These are phyloP conservation scores for Bactericera cockerelli DNA, from an alignment of 1,140 invertebrate genomes.

Conservation along the genomic window DNA sequence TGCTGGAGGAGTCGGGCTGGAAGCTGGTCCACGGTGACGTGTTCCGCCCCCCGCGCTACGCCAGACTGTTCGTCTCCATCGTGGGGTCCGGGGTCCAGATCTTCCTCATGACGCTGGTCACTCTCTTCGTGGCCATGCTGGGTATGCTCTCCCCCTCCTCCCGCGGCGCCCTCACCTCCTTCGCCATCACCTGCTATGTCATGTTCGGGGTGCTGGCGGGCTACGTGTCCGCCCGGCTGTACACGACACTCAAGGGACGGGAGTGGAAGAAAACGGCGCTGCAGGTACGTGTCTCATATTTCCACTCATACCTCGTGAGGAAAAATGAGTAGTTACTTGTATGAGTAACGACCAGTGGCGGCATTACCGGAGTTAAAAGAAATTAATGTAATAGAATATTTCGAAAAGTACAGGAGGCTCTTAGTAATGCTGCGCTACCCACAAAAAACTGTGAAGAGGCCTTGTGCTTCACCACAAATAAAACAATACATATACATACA, in stretches of 20 bases:
- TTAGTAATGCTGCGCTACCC: no score
- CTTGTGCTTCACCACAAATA: no score
- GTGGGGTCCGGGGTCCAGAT: constrained; percentile 94
- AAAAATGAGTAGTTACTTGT: no score
- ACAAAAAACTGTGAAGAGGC: no score
- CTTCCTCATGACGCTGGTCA: constrained; percentile 85
- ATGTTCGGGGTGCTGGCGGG: constrained; percentile 92
- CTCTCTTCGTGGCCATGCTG: constrained; percentile 96
- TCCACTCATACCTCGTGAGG: no score
- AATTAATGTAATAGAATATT: no score
- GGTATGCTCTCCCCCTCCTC: constrained; percentile 96
- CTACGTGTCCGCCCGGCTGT: constrained; percentile 85
- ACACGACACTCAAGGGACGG: constrained; percentile 84
- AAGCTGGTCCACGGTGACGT: constrained; percentile 94
- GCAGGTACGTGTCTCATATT: constrained; percentile 36
- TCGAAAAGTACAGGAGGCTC: no score
- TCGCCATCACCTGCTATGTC: constrained; percentile 88
- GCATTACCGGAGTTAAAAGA: no score
- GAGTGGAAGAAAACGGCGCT: constrained; percentile 93
- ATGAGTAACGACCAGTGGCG: no score
- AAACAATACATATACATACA: no score
- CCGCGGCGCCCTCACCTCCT: constrained; percentile 86
- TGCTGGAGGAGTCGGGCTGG: constrained; percentile 98
- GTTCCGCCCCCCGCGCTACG: constrained; percentile 75
- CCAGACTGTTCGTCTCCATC: constrained; percentile 78